A percentile compares a stretch with the other conserved stretches of the same genome.
Conservation (phyloP, 2,113 vertebrate genomes). For the Tachuris rubrigastra region DNA sequence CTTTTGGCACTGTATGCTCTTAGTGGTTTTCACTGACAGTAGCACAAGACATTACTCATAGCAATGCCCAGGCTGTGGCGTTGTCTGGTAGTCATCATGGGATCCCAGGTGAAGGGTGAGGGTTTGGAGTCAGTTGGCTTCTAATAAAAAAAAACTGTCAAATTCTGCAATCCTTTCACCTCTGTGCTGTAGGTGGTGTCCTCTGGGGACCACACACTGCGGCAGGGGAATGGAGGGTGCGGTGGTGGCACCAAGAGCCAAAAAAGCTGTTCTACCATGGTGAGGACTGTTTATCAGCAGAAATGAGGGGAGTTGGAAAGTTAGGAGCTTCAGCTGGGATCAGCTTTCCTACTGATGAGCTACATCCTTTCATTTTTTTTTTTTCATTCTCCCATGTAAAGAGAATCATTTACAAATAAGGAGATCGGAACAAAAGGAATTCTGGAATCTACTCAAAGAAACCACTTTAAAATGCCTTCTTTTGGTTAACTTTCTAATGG, state of each 20-base stretch:
- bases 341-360: not conserved
- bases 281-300: not conserved
- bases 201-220: not conserved
- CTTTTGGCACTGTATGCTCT: not conserved
- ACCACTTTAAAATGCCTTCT: not conserved
- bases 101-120: not conserved
- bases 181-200: not conserved
- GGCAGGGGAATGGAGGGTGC: not conserved
- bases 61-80: not conserved
- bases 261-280: rapidly evolving
- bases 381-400: rapidly evolving
- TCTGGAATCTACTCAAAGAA: not conserved
- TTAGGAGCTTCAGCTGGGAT: not conserved
- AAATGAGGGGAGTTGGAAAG: not conserved
- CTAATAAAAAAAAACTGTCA: not conserved
- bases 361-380: not conserved
- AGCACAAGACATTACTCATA: not conserved
- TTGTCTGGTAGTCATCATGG: not conserved
- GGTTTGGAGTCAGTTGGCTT: not conserved
- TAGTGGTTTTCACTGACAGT: not conserved
- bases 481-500: not conserved
- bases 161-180: not conserved
- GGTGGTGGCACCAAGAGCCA: rapidly evolving
- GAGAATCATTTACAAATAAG: not conserved
- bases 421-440: not conserved